Evolutionary conservation across 2,797 vertebrate genomes (phyloP), one percentile per base, ranked within the genome.

Genomic region (Sciaenops ocellatus): DNA sequence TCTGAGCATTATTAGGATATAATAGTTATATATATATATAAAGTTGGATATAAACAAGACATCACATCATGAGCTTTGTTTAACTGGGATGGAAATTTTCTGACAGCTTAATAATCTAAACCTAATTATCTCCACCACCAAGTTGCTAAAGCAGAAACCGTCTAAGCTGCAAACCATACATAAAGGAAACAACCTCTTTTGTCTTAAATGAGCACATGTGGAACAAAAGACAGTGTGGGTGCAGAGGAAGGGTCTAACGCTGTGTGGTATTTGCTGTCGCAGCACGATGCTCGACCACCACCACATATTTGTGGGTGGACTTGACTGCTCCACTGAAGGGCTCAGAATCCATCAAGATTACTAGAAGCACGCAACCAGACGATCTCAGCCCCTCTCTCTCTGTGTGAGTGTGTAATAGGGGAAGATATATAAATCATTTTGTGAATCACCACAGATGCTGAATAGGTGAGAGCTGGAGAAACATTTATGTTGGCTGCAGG

Each of bases 261-360:
- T 60, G 55, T 62, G 66, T 22, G 28, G 79, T 79, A 86, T 92
- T 84, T 92, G 90, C 91, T 92, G 89, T 66, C 22, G 57, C 84
- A 88, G 91, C 91, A 91, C 68, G 82, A 90, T 80, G 67, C 77
- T 78, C 69, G 57, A 86, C 86, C 89, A 91, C 85, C 78, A 75
- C 16, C 77, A 76, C 89, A 94, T 93, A 88, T 41, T 90, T 93
- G 92, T 89, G 93, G 91, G 79, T 65, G 69, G 78, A 86, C 85
- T 34, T 65, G 38, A 77, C 70, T 44, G 9, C 83, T 86, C 56
- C 22, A 73, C 65, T 76, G 75, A 70, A 65, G 34, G 70, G 76
- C 38, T 85, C 60, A 84, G 75, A 88, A 82, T 90, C 78, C 83
- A 83, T 89, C 75, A 73, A 70, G 64, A 84, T 84, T 78, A 82